phyloP scores from a whole-genome alignment of 2,797 vertebrate species.

The Trichosurus vulpecula region DNA sequence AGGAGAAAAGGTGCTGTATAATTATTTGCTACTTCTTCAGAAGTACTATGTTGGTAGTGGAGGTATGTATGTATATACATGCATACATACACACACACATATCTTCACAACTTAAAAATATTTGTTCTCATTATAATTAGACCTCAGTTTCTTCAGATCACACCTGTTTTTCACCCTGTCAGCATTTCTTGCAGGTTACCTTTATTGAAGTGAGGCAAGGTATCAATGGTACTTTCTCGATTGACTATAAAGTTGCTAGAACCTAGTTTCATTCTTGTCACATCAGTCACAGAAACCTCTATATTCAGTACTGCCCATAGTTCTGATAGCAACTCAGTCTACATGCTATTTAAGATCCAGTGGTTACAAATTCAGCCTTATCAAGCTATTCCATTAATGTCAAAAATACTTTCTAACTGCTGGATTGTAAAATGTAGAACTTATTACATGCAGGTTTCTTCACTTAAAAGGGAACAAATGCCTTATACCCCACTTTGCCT shows the following conservation, averaged over 20 bases:
- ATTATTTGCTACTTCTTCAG: not conserved
- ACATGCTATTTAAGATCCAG: not conserved
- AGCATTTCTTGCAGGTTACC: not conserved
- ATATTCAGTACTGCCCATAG: not conserved
- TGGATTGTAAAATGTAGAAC: constrained; percentile 1
- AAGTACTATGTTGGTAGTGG: constrained; percentile 6
- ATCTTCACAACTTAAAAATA: not conserved
- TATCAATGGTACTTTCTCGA: not conserved
- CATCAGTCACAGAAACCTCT: not conserved
- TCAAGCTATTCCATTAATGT: constrained; percentile 29
- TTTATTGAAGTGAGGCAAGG: not conserved
- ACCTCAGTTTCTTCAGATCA: not conserved
- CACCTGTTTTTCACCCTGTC: constrained; percentile 1
- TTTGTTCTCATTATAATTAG: not conserved
- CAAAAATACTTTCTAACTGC: not conserved
- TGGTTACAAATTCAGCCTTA: not conserved
- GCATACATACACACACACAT: not conserved
- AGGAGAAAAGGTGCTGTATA: not conserved
- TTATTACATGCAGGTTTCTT: not conserved
- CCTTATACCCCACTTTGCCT: not conserved
- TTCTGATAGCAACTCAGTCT: not conserved
- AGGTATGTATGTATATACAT: not conserved
- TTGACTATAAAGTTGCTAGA: not conserved
- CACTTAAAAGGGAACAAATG: not conserved
- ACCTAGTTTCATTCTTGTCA: not conserved